Conservation (phyloP, 2,113 vertebrate species). For the Mobula birostris region DNA sequence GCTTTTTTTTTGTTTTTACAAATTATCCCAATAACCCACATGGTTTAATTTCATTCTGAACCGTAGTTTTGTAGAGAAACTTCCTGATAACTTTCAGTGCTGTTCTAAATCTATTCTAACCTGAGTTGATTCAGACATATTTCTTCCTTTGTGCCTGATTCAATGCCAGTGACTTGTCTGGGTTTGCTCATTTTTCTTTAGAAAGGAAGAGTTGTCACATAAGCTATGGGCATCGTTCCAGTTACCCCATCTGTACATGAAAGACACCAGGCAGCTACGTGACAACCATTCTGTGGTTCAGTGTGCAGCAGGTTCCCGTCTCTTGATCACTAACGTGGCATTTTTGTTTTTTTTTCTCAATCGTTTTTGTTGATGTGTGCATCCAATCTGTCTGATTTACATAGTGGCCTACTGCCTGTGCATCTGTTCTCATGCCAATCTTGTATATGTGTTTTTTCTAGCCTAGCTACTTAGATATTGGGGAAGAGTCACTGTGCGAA, state of each 20-base stretch:
- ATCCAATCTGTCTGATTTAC: constrained; percentile 30
- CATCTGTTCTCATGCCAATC: constrained; percentile 26
- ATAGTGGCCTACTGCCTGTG: background rate
- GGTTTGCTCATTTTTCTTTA: background rate
- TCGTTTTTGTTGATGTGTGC: background rate
- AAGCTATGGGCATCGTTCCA: constrained; percentile 13
- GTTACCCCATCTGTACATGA: background rate
- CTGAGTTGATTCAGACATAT: background rate
- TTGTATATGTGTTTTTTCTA: background rate
- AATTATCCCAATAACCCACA: background rate
- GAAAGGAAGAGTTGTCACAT: background rate
- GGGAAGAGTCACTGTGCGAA: background rate
- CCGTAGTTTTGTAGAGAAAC: background rate
- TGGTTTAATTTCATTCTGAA: background rate
- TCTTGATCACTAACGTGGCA: background rate
- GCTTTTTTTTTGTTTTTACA: background rate
- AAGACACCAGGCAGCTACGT: background rate
- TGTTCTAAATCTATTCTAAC: background rate
- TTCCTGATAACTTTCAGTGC: background rate
- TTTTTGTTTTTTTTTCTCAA: background rate
- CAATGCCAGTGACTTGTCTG: background rate
- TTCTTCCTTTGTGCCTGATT: background rate
- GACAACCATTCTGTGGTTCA: background rate
- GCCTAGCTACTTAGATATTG: no score
- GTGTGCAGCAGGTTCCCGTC: background rate